Percentiles rank a stretch among this genome's conserved stretches.
phyloP scores from a whole-genome alignment of 2,888 invertebrate species.

The Diplolepis rosae region DNA sequence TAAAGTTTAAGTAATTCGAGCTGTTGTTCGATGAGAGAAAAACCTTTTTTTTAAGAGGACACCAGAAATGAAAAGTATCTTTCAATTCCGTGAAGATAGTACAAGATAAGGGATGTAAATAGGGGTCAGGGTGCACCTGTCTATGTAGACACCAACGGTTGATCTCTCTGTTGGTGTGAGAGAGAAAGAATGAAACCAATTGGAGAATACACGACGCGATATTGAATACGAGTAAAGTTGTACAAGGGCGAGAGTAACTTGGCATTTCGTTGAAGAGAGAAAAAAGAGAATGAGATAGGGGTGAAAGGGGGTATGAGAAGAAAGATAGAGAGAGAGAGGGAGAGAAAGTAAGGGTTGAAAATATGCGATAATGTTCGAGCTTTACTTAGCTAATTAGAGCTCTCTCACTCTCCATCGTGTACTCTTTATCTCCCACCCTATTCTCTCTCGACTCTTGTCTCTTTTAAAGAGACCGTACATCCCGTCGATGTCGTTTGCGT shows the following conservation, averaged over 20 bases:
- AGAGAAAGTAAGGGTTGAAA: conserved; percentile 64
- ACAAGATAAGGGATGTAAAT: background rate
- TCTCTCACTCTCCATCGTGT: conserved; percentile 44
- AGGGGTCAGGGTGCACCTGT: conserved; percentile 21
- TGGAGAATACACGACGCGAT: conserved; percentile 43
- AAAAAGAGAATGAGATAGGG: conserved; percentile 43
- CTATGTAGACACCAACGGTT: conserved; percentile 52
- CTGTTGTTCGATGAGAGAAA: background rate
- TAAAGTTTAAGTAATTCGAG: background rate
- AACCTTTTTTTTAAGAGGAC: background rate
- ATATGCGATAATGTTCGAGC: conserved; percentile 72
- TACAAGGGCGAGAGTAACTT: conserved; percentile 47
- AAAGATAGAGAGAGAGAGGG: conserved; percentile 40
- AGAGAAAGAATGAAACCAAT: conserved; percentile 44
- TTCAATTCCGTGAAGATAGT: background rate
- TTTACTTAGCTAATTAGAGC: conserved; percentile 73
- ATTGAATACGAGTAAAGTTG: conserved; percentile 42
- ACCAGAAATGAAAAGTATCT: conserved; percentile 15
- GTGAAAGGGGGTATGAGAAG: conserved; percentile 34
- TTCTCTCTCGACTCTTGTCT: conserved; percentile 35
- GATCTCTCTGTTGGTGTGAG: conserved; percentile 52
- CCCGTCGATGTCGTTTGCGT: conserved; percentile 15
- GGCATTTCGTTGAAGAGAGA: conserved; percentile 55
- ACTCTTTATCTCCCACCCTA: conserved; percentile 46
- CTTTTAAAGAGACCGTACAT: conserved; percentile 43